phyloP scores from a whole-genome alignment of 2,797 vertebrate genomes.

The Sorex maritimensis region DNA sequence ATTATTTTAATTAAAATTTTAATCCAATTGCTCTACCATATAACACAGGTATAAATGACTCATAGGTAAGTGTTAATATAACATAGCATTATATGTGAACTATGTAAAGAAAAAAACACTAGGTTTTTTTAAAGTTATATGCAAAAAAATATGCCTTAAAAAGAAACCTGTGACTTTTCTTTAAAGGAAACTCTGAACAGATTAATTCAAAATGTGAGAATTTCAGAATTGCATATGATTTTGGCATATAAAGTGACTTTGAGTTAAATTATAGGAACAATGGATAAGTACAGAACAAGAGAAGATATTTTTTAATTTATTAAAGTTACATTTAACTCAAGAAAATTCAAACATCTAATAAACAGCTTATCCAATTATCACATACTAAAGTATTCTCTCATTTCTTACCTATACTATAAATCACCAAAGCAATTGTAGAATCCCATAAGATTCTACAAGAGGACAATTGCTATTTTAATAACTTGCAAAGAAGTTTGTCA shows the following conservation, averaged over 20 bases:
- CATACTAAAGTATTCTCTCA: not conserved
- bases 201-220: not conserved
- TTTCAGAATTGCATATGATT: not conserved
- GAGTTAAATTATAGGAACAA: not conserved
- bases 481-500: not conserved
- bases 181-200: not conserved
- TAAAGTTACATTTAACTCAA: not conserved
- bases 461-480: not conserved
- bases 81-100: no score
- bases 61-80: no score
- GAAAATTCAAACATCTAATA: constrained; percentile 3
- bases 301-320: not conserved
- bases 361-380: not conserved
- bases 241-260: not conserved
- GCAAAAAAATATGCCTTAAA: no score
- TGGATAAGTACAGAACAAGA: not conserved
- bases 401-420: not conserved
- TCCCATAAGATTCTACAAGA: not conserved
- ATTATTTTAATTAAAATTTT: no score
- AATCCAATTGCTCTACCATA: no score
- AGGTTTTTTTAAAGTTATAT: no score
- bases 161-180: no score
- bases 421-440: not conserved
- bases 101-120: no score
- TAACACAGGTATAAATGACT: no score